A percentile compares a stretch with the other conserved stretches of the same genome.
Conservation (phyloP, 2,797 vertebrate species). For the Parauchenoglanis ngamensis region DNA sequence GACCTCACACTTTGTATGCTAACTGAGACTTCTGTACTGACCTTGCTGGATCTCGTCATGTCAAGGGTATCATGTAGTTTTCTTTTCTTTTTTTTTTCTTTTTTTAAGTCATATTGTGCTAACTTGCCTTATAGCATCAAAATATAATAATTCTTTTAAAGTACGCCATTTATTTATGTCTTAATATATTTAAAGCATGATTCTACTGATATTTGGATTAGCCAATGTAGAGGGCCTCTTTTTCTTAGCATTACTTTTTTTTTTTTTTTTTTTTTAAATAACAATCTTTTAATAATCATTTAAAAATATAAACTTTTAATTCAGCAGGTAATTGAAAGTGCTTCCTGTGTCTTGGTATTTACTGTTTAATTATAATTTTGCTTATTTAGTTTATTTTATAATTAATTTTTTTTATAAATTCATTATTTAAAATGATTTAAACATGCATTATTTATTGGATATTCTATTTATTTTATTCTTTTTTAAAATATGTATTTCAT, state of each 20-base stretch:
- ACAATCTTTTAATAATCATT: neutral
- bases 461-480: neutral
- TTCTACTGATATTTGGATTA: neutral
- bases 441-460: neutral
- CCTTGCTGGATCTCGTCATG: conserved; percentile 25
- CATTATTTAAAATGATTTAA: neutral
- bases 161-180: neutral
- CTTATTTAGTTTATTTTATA: neutral
- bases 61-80: neutral
- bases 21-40: conserved; percentile 44
- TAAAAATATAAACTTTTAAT: neutral
- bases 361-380: neutral
- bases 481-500: neutral
- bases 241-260: neutral
- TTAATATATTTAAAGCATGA: neutral
- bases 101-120: neutral
- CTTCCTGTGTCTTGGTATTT: neutral
- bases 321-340: neutral
- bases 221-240: neutral
- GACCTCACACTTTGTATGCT: conserved; percentile 53
- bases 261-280: neutral
- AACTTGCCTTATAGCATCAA: neutral
- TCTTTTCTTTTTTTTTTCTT: neutral
- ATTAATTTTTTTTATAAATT: neutral
- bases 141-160: neutral